Evolutionary conservation across 2,888 invertebrate genomes (phyloP).

Genomic region (Colostygia pectinataria): DNA sequence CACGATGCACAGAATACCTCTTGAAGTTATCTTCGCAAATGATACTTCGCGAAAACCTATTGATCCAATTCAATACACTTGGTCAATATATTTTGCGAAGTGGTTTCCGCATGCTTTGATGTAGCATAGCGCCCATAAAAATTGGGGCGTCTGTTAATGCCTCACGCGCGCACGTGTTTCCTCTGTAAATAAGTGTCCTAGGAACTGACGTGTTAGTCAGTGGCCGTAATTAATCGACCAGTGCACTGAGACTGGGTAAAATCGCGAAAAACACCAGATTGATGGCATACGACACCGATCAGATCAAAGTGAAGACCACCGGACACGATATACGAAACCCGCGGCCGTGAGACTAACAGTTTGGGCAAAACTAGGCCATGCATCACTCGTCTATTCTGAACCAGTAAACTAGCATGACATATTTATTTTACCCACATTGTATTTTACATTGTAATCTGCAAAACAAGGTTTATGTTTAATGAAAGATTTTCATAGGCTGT

Average conservation of each 20-base stretch:
- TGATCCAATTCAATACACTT: too few species aligned
- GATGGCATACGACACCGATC: slow-evolving; percentile 51
- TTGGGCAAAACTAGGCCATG: slow-evolving; percentile 65
- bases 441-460: slow-evolving; percentile 60
- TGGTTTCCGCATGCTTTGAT: slow-evolving; percentile 8
- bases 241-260: slow-evolving; percentile 37
- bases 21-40: slow-evolving; percentile 6
- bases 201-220: slow-evolving; percentile 42
- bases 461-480: slow-evolving; percentile 45
- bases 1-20: slow-evolving; percentile 14
- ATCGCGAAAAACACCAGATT: slow-evolving; percentile 42
- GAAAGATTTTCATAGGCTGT: slow-evolving; percentile 33
- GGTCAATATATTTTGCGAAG: slow-evolving; percentile 4
- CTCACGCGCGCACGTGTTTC: slow-evolving; percentile 55
- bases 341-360: slow-evolving; percentile 48
- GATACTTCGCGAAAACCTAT: too few species aligned
- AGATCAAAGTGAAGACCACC: slow-evolving; percentile 65
- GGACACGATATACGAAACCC: slow-evolving; percentile 52
- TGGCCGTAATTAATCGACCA: slow-evolving; percentile 50
- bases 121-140: slow-evolving; percentile 33
- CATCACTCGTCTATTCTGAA: slow-evolving; percentile 65
- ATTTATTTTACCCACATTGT: slow-evolving; percentile 39
- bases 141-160: slow-evolving; percentile 36
- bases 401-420: slow-evolving; percentile 63
- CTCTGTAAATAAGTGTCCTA: slow-evolving; percentile 61